Base-by-base conservation (phyloP, 2,113 vertebrate genomes). In the Hystrix cristata region DNA sequence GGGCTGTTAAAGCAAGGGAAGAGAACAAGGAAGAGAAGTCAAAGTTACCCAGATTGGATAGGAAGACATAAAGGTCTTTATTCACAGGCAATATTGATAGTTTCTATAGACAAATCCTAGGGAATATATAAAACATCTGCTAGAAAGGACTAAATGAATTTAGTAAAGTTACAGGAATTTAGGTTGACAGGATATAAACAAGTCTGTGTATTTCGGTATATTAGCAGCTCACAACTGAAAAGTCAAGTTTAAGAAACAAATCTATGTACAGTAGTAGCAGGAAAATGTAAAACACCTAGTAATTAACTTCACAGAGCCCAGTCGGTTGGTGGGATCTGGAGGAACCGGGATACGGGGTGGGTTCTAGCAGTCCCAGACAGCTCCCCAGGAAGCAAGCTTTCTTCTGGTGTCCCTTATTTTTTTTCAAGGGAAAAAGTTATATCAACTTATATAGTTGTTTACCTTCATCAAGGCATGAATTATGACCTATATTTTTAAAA, bases 61-160 rank as follows among this genome's bases (percentile, higher is more conserved):
- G 78, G 43, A 95, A 91, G 67, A 89, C 60, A 67, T 29, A 60
- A 64, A 82, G 67, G 59, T 85, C 80, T 83, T 48, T 72, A 43
- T 82, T 92, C 57, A 53, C 8, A 74, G 62, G 31, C 3, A 31
- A 43, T 15, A 13, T 60, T 60, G 69, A 87, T 23, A 34, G 55
- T 82, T 92, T 92, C 86, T 48, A 46, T 31, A 90, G 84, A 82
- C 14, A 87, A 69, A 65, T 83, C 29, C 62, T 92, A 67, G 59
- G 13, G 12, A 67, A 81, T 67, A 2, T 64, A 53, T 92, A 65
- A 91, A 91, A 72, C 65, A 72, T 23, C 72, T 89, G 27, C 38
- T 46, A 74, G 57, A 51, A 72, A 92, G 5, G 72, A 51, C 11
- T 7, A 79, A n/a, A 18, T 89, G 43, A 92, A 38, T 71, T 81